Evolutionary conservation across 2,797 vertebrate genomes (phyloP).

Genomic region (Manis pentadactyla): DNA sequence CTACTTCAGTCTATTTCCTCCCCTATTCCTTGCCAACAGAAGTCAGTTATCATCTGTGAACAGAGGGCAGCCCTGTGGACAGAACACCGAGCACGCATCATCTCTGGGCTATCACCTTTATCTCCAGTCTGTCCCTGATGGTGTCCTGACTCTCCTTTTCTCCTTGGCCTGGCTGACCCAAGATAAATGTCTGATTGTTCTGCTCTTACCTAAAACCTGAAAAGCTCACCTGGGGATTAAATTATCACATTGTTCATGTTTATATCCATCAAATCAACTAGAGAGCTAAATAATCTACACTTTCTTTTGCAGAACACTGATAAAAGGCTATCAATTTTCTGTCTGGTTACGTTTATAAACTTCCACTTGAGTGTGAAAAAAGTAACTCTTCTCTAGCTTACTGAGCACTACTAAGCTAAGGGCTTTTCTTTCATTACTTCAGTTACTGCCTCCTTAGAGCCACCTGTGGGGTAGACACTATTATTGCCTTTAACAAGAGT

Average conservation of each 20-base stretch:
- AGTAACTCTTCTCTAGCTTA: neutral
- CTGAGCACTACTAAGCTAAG: neutral
- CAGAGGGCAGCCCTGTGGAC: neutral
- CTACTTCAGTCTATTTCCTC: neutral
- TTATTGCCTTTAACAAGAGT: neutral
- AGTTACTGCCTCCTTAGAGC: neutral
- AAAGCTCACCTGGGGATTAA: neutral
- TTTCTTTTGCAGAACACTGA: neutral
- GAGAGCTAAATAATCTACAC: neutral
- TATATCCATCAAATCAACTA: neutral
- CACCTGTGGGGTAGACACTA: neutral
- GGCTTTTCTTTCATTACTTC: neutral
- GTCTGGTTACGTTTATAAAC: neutral
- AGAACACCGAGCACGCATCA: neutral
- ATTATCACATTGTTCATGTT: neutral
- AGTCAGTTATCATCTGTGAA: neutral
- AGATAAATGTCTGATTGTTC: constrained; percentile 1
- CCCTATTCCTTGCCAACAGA: neutral
- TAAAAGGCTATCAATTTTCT: neutral
- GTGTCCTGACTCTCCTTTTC: neutral
- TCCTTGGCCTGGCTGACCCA: neutral
- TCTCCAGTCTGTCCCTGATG: neutral
- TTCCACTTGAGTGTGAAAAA: neutral
- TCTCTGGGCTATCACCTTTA: neutral
- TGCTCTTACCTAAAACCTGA: neutral